Base-by-base conservation (phyloP, 2,797 vertebrate genomes). In the Sparus aurata region DNA sequence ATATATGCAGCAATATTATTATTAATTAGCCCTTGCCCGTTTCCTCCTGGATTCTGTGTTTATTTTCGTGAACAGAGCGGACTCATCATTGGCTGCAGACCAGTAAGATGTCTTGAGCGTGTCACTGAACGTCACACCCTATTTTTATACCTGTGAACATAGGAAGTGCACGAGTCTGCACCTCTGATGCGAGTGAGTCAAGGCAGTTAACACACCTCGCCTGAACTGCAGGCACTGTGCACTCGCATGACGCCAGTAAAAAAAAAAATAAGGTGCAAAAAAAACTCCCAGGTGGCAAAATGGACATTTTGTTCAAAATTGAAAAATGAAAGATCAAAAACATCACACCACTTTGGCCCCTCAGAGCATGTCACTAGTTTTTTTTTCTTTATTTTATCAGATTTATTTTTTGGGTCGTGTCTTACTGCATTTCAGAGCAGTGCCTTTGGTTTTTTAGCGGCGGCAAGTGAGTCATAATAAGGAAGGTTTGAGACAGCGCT, bases 111-210 rank as follows among this genome's bases (percentile, higher is more conserved):
- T 30, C 46, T 25, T 22, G 49, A 54, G 71, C 55, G 72, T 78
- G 76, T 82, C 75, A 80, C 17, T n/a, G n/a, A 63, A 65, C 85
- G 72, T 91, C 87, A 90, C 59, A 54, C 13, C 1, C 79, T 93
- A 95, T 95, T 94, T 93, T 92, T 92, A 85, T 58, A 94, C 58
- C 61, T 92, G 92, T 80, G 82, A 92, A 84, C n/a, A 50, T 63
- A 84, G 75, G 71, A 86, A 87, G 77, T 60, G 60, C 74, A 71
- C 74, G 61, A 81, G 72, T 84, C 79, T 74, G 58, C 79, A 85
- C 82, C 75, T 72, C 63, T 49, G 9, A 38, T 38, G 69, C 82
- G 75, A 82, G 52, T 70, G 69, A 69, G 63, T 84, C 76, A 74
- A 8, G 49, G 46, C 23, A 58, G 34, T 69, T 69, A 52, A 67